Percentiles rank a stretch among this genome's conserved stretches.
Conservation (phyloP, 2,888 invertebrate genomes). For the Electrophaes corylata region DNA sequence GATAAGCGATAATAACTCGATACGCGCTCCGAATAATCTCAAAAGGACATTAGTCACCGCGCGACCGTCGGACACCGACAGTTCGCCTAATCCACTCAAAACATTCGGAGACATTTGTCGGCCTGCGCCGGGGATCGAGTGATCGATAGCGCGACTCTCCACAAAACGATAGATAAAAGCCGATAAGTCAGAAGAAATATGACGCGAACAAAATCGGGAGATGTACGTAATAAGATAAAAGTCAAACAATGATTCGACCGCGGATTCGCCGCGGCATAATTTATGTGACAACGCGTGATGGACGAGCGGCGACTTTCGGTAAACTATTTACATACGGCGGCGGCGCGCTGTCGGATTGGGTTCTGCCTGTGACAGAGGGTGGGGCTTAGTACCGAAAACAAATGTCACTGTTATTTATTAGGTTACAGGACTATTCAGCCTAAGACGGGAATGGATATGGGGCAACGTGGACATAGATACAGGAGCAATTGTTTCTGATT, state of each 20-base stretch:
- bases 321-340: conserved; percentile 84
- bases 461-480: conserved; percentile 27
- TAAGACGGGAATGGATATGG: conserved; percentile 69
- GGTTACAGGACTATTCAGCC: conserved; percentile 77
- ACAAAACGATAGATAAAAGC: conserved; percentile 83
- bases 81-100: conserved; percentile 82
- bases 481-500: conserved; percentile 1
- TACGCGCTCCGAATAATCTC: conserved; percentile 78
- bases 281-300: conserved; percentile 84
- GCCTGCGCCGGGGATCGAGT: conserved; percentile 72
- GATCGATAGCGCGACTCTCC: conserved; percentile 82
- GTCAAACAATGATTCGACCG: conserved; percentile 84
- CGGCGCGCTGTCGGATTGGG: conserved; percentile 81
- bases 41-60: conserved; percentile 72
- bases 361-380: conserved; percentile 81
- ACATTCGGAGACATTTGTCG: conserved; percentile 82
- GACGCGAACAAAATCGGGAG: conserved; percentile 85
- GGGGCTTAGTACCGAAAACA: conserved; percentile 83
- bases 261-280: conserved; percentile 85
- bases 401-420: conserved; percentile 84
- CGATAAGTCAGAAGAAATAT: conserved; percentile 84
- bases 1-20: conserved; percentile 80
- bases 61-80: conserved; percentile 66
- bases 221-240: conserved; percentile 85
- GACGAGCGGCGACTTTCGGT: conserved; percentile 84